These are phyloP conservation scores for Chloebia gouldiae DNA, from an alignment of 2,113 vertebrate species.

Conservation along the genomic window DNA sequence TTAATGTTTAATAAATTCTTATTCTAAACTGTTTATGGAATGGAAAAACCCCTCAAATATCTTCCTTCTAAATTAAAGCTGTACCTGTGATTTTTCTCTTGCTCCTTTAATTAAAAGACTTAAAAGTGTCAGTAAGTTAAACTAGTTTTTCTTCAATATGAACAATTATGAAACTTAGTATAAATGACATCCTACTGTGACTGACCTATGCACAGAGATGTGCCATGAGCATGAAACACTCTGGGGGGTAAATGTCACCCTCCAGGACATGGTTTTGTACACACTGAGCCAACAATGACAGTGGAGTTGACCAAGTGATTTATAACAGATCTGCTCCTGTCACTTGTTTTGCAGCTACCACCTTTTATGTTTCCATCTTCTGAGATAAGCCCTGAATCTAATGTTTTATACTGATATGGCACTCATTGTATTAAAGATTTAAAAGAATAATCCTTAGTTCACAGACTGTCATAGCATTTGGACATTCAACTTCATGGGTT, in stretches of 20 bases:
- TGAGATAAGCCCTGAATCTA: neutral
- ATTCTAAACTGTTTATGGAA: neutral
- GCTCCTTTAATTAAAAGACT: neutral
- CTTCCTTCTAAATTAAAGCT: neutral
- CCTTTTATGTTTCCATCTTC: neutral
- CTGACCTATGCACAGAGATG: neutral
- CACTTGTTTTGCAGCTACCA: neutral
- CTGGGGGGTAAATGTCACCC: neutral
- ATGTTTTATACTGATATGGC: neutral
- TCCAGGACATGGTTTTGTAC: neutral
- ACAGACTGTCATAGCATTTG: neutral
- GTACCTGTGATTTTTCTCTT: neutral
- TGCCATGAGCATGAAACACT: neutral
- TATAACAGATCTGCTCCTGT: neutral
- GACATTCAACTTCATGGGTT: neutral
- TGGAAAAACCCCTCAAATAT: neutral
- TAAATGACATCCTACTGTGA: neutral
- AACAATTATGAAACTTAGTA: neutral
- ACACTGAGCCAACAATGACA: neutral
- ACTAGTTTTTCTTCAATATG: neutral
- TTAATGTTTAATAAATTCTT: neutral
- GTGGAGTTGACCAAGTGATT: neutral
- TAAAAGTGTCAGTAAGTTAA: neutral
- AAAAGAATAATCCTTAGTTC: neutral
- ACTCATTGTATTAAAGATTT: neutral